Evolutionary conservation across 2,797 vertebrate species (phyloP).

Genomic region (Sebastes flavidus): DNA sequence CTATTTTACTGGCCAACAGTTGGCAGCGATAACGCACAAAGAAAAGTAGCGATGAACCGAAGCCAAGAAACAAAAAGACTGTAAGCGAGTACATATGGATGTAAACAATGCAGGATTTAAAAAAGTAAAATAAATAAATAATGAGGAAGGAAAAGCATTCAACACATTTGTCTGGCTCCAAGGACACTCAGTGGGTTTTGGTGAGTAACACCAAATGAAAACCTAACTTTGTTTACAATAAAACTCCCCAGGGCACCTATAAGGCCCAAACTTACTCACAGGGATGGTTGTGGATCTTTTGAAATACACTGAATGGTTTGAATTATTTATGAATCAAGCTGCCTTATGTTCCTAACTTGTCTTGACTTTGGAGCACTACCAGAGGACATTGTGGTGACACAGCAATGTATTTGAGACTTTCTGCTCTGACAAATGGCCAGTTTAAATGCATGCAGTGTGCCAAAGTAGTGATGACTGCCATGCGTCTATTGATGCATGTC

Average conservation of each 20-base stretch:
- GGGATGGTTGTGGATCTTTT: background rate
- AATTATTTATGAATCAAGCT: background rate
- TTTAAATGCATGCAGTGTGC: conserved; percentile 1
- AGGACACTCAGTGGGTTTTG: background rate
- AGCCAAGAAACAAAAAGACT: background rate
- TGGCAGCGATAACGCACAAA: background rate
- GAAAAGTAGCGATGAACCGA: background rate
- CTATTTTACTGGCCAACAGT: background rate
- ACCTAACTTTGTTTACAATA: background rate
- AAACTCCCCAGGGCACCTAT: background rate
- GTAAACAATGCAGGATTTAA: background rate
- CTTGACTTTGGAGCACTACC: background rate
- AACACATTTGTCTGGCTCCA: background rate
- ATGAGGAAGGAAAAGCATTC: background rate
- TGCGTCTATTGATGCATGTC: background rate
- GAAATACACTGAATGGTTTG: background rate
- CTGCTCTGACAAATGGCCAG: background rate
- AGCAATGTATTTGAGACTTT: background rate
- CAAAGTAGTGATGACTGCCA: background rate
- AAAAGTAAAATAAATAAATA: background rate
- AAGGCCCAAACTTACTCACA: background rate
- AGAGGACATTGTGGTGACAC: background rate
- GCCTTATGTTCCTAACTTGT: background rate
- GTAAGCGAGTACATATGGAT: background rate
- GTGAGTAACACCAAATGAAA: background rate